Base-by-base conservation (phyloP, 1,140 invertebrate genomes). In the Gryllus bimaculatus region DNA sequence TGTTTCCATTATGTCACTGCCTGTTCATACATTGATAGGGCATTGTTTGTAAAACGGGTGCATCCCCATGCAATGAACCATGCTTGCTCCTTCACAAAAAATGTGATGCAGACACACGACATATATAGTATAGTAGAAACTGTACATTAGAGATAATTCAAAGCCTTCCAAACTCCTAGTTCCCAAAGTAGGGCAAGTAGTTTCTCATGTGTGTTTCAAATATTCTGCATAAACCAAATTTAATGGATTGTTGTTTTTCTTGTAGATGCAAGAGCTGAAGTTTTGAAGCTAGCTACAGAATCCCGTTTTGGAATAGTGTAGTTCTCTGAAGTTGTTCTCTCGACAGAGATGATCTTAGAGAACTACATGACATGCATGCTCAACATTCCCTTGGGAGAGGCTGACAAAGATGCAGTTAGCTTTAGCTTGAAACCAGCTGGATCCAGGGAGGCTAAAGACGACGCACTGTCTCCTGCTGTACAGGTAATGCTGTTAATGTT, bases 261-360 rank as follows among this genome's bases (percentile, higher is more conserved):
- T 82, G 47, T 80, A 90, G 89, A 96, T 99, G 4, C 97, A 99
- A 90, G 98, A 99, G 88, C 87, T 99, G 82, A 98, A 97, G 86
- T n/a, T 99, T 97, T 86, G 98, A 99, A 98, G 0, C 87, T 99
- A 78, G 98, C 98, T 15, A 99, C 98, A 0, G 98, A 99, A 0
- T 99, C 97, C 15, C 96, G 98, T 86, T 99, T 98, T 87, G 98
- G 98, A 80, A 98, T 99, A 96, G 96, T 98, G 66, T 99, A 97
- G 97, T 98, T 98, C 90, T 96, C 94, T 8, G 96, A 98, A 87
- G 96, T 98, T 87, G 98, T 99, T 2, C 90, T 99, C 6, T 96
- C 96, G 0, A 97, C 96, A 0, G 97, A 99, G 87, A 99, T 99
- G 98, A 96, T 99, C 81, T 99, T 98, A 85, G 96, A 99, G 83